These are phyloP conservation scores for Dendrophyllia cribrosa DNA, from an alignment of 64 coral and sea anemone genomes.

Conservation along the genomic window DNA sequence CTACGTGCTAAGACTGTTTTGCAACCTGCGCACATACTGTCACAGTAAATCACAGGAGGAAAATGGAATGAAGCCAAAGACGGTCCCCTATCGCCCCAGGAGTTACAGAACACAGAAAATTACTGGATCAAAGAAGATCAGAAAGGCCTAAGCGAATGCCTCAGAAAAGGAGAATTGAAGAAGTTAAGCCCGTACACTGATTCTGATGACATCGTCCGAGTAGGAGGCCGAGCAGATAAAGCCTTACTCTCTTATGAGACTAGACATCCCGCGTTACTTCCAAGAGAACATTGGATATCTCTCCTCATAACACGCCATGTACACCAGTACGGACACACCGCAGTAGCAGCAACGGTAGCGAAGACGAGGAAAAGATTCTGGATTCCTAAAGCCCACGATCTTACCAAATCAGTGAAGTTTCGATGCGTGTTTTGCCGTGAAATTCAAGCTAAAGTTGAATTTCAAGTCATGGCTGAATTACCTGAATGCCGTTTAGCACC, in stretches of 20 bases:
- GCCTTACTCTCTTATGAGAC: conserved; percentile 38
- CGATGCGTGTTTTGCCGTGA: conserved; percentile 12
- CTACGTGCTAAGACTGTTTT: background rate
- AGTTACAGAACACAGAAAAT: conserved; percentile 35
- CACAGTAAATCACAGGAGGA: background rate
- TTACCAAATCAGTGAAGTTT: conserved; percentile 37
- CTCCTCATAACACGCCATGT: conserved; percentile 20
- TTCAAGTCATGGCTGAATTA: conserved; percentile 19
- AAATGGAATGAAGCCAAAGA: background rate
- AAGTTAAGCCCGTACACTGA: background rate
- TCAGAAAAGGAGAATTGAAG: conserved; percentile 50
- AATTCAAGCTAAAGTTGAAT: conserved; percentile 6
- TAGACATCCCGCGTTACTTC: conserved; percentile 25
- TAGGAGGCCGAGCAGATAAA: conserved; percentile 20
- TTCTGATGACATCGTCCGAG: conserved; percentile 3
- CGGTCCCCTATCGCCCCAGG: conserved; percentile 56
- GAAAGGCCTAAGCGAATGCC: conserved; percentile 11
- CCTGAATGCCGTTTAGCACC: background rate
- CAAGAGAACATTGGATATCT: conserved; percentile 4
- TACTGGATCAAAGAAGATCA: conserved; percentile 67
- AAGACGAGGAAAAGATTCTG: conserved; percentile 41
- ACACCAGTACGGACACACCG: background rate
- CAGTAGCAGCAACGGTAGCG: conserved; percentile 5
- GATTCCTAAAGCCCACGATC: conserved; percentile 15
- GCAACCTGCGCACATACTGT: background rate